These are phyloP conservation scores for Sebastes minor DNA, from an alignment of 2,797 vertebrate genomes.

Conservation along the genomic window DNA sequence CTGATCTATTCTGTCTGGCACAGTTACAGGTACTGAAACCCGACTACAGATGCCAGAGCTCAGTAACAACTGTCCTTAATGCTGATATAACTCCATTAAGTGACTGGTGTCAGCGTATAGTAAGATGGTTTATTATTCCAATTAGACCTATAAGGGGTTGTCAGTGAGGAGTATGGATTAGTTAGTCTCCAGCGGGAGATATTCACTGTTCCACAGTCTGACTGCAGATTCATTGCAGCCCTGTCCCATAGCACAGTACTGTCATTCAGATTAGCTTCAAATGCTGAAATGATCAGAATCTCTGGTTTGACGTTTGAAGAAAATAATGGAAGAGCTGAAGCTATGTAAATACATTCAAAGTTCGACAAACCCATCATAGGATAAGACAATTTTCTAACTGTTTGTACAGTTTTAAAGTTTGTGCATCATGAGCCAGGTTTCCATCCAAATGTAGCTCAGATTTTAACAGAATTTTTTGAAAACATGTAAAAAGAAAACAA, in stretches of 20 bases:
- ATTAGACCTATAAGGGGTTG: slow-evolving; percentile 38
- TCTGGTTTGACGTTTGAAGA: not conserved
- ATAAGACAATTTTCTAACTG: not conserved
- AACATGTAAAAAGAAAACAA: not conserved
- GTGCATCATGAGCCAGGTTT: not conserved
- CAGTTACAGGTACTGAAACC: not conserved
- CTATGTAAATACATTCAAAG: not conserved
- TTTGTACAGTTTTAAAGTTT: not conserved
- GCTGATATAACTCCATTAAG: slow-evolving; percentile 50
- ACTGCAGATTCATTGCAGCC: slow-evolving; percentile 10
- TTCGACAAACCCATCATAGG: too few species aligned
- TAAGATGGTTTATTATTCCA: slow-evolving; percentile 58
- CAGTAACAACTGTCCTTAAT: slow-evolving; percentile 31
- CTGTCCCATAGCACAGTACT: not conserved
- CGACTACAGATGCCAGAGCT: slow-evolving; percentile 6
- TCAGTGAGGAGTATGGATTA: slow-evolving; percentile 50
- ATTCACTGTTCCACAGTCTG: slow-evolving; percentile 32
- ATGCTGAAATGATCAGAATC: not conserved
- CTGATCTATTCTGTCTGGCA: slow-evolving; percentile 36
- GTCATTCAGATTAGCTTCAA: slow-evolving; percentile 1
- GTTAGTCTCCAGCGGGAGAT: slow-evolving; percentile 12
- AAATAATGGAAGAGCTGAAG: not conserved
- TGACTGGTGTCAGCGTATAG: slow-evolving; percentile 36
- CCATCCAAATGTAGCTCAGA: not conserved
- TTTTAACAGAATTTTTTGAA: not conserved